Evolutionary conservation across 2,888 invertebrate genomes (phyloP), one percentile per base, ranked within the genome.

Genomic region (Himalopsyche anomala): DNA sequence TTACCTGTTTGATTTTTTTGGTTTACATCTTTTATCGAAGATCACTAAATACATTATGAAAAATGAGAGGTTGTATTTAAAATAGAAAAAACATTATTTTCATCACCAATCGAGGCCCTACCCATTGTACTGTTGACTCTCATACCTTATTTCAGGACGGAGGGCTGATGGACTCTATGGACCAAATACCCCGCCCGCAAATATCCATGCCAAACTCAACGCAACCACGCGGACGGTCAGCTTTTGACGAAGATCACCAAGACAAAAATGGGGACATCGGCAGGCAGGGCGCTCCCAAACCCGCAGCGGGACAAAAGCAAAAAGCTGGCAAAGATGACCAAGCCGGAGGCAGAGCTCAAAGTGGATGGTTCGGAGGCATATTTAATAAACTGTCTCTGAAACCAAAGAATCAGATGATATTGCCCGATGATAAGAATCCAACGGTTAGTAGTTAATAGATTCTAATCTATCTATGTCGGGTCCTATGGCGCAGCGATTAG

Each of bases 401-500:
- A 89, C 96, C 97, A 80, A 97, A 97, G 92, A 98, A 98, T 94
- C 98, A 98, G 94, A 98, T 98, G 98, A 98, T 97, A 90, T 93
- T 99, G 89, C 98, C 99, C 0, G 98, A 98, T 92, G 98, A 99
- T 92, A 98, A 96, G 91, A 96, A 98, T 93, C 98, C 98, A 88
- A 93, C 96, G 88, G 97, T 97, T 82, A 84, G 86, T 84, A 12
- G 15, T 15, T 51, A 3, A 15, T 51, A 15, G 8, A 51, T 51
- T 2, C 42, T 42, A 42, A 42, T 42, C 0, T 6, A n/a, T n/a
- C n/a, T n/a, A n/a, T n/a, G n/a, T n/a, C n/a, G n/a, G n/a, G n/a
- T n/a, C n/a, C n/a, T n/a, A n/a, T n/a, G n/a, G n/a, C n/a, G n/a
- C n/a, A n/a, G n/a, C n/a, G n/a, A n/a, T n/a, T n/a, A n/a, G n/a